phyloP scores from a whole-genome alignment of 2,888 invertebrate species.

The Scaptomyza parva region DNA sequence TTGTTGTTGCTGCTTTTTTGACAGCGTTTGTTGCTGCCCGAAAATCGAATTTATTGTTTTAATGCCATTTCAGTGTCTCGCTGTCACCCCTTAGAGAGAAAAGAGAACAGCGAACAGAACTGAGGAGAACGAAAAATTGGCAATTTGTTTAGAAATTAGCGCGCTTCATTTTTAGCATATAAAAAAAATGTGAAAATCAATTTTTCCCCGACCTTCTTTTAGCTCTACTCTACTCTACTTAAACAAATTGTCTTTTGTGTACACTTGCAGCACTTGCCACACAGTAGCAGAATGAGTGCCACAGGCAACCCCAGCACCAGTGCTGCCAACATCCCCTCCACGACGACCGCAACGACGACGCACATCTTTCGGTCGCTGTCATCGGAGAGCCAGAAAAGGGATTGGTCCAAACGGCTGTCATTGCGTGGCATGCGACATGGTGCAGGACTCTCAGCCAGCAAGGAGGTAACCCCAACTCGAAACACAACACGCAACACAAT shows the following conservation, averaged over 20 bases:
- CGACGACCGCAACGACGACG: constrained; percentile 26
- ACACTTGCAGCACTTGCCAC: constrained; percentile 26
- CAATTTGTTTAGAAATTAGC: constrained; percentile 80
- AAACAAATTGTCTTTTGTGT: background rate
- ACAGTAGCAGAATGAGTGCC: constrained; percentile 54
- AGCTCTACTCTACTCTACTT: constrained; percentile 14
- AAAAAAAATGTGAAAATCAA: constrained; percentile 77
- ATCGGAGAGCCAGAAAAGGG: constrained; percentile 88
- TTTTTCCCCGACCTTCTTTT: constrained; percentile 33
- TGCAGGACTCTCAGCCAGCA: constrained; percentile 85
- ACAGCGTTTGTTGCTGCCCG: constrained; percentile 45
- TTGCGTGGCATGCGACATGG: constrained; percentile 89
- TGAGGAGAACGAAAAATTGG: constrained; percentile 51
- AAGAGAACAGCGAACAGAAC: too few relatives aligned
- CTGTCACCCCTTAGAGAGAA: constrained; percentile 32
- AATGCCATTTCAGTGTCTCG: constrained; percentile 68
- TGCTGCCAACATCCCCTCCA: constrained; percentile 26
- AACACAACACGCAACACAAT: constrained; percentile 32
- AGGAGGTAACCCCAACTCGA: constrained; percentile 81
- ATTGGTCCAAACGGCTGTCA: constrained; percentile 91
- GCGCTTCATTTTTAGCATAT: constrained; percentile 62
- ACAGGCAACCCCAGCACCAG: constrained; percentile 45
- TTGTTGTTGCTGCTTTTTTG: constrained; percentile 35
- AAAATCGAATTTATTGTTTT: constrained; percentile 80
- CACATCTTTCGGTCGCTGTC: constrained; percentile 88